Base-by-base conservation (phyloP, 2,888 invertebrate genomes). In the Scrobipalpa atriplicella region DNA sequence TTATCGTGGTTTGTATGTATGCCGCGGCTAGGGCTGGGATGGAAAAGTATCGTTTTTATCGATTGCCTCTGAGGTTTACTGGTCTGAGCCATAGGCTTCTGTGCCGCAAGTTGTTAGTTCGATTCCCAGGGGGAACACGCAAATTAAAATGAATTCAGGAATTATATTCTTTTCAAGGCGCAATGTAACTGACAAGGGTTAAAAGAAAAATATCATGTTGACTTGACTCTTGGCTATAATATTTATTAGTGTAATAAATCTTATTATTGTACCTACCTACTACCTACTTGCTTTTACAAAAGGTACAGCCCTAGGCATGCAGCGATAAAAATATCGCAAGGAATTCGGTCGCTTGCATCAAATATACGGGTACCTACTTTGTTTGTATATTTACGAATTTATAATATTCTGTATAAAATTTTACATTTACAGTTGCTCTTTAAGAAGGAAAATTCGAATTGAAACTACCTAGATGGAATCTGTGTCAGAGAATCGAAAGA, bases 351-450 rank as follows among this genome's bases (percentile, higher is more conserved):
- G 21, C 54, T 29, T 56, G 54, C 21, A 13, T 10, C 54, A 21
- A 56, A 54, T n/a, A 56, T 56, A 21, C 54, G 54, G 54, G 54
- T 16, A n/a, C 54, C n/a, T n/a, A n/a, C n/a, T n/a, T n/a, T n/a
- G n/a, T 21, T 56, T 21, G 29, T 18, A 21, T 9, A 21, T 56
- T 3, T 21, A 21, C 6, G 47, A 47, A 47, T 47, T 47, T 3
- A 29, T 3, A 29, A 29, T 29, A 29, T 47, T 16, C n/a, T 47
- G n/a, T n/a, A n/a, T 47, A 47, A 47, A 47, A 47, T 47, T 47
- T 47, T n/a, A 47, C 47, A 47, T 47, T 43, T 43, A 43, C 43
- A 13, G 11, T 43, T 43, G n/a, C 16, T 47, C n/a, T 47, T n/a
- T 47, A n/a, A 29, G 29, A 3, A 29, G 29, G 29, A 29, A 29